A percentile compares a stretch with the other conserved stretches of the same genome.
These are phyloP conservation scores for Epinotia ramella DNA, from an alignment of 2,888 invertebrate species.

Conservation along the genomic window DNA sequence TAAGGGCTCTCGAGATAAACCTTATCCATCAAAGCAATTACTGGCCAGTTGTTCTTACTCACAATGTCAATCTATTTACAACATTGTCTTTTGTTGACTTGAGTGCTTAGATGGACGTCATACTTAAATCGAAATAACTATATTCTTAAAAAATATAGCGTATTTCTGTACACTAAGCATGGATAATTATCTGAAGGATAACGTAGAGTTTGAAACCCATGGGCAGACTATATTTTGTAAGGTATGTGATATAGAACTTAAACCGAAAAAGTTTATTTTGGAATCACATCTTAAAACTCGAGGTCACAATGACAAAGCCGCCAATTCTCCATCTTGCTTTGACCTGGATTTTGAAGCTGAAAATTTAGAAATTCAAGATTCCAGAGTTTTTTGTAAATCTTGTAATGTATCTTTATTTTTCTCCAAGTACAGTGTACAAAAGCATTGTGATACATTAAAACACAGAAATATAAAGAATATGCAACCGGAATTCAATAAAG, in stretches of 20 bases:
- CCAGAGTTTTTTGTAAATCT: too few relatives aligned
- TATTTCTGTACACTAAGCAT: neutral
- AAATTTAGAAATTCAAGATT: too few relatives aligned
- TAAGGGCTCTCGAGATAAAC: neutral
- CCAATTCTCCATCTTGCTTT: too few relatives aligned
- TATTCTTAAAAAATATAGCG: neutral
- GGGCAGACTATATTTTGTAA: slow-evolving; percentile 6
- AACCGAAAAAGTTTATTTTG: slow-evolving; percentile 13
- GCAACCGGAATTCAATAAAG: neutral
- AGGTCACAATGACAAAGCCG: too few relatives aligned
- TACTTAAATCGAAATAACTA: neutral
- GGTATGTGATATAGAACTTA: neutral
- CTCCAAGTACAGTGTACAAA: too few relatives aligned
- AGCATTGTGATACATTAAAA: too few relatives aligned
- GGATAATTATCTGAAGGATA: neutral
- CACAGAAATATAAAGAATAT: neutral
- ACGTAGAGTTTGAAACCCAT: neutral
- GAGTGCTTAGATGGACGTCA: neutral
- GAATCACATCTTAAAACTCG: neutral
- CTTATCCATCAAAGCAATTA: neutral
- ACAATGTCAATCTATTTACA: neutral
- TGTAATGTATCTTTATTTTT: too few relatives aligned
- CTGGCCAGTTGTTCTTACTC: slow-evolving; percentile 5
- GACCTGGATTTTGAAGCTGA: too few relatives aligned
- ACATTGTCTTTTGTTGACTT: neutral